Conservation (phyloP, 1,140 invertebrate species). For the Aricia agestis region DNA sequence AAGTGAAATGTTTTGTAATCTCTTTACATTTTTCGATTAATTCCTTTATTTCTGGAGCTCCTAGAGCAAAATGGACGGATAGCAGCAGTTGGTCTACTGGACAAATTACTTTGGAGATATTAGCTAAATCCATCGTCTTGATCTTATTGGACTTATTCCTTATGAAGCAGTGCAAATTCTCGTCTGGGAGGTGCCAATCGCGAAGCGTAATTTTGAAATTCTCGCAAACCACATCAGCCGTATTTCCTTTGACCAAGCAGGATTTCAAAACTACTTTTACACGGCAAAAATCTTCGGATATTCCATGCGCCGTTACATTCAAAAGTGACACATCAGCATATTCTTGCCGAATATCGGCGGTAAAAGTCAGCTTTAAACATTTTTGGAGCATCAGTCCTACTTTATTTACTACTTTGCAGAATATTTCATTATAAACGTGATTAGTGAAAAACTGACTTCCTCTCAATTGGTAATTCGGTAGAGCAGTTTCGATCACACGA, state of each 20-base stretch:
- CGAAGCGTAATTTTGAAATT: neutral
- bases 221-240: neutral
- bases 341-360: neutral
- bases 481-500: slow-evolving; percentile 25
- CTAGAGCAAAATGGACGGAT: neutral
- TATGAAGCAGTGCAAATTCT: neutral
- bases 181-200: neutral
- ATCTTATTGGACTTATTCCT: neutral
- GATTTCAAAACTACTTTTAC: slow-evolving; percentile 6
- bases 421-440: slow-evolving; percentile 28
- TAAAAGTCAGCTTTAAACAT: neutral
- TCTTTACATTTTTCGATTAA: slow-evolving; percentile 37
- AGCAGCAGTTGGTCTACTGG: slow-evolving; percentile 7
- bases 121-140: neutral
- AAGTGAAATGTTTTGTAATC: slow-evolving; percentile 38
- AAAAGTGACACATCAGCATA: neutral
- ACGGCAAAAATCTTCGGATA: neutral
- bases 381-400: neutral
- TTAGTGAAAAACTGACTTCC: slow-evolving; percentile 29
- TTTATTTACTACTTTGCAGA: slow-evolving; percentile 11
- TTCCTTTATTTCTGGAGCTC: slow-evolving; percentile 18
- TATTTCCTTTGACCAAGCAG: neutral
- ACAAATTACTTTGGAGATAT: neutral
- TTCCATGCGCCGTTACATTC: neutral
- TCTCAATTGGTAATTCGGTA: slow-evolving; percentile 34